A percentile compares a stretch with the other conserved stretches of the same genome.
Evolutionary conservation across 2,888 invertebrate species (phyloP).

Genomic region (Hirtodrosophila alboralis): DNA sequence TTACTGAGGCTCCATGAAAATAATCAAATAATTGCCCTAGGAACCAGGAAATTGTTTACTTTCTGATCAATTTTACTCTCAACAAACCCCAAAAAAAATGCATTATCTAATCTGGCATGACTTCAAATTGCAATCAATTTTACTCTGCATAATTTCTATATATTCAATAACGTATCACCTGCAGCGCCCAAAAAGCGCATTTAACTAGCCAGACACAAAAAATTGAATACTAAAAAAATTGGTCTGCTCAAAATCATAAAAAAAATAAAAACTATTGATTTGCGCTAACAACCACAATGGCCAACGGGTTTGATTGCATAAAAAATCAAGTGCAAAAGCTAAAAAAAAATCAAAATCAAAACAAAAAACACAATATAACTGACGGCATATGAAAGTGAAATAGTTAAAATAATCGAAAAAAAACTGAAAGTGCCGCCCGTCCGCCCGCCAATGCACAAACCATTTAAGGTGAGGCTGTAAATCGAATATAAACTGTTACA

Average conservation of each 20-base stretch:
- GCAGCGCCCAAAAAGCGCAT: conserved; percentile 26
- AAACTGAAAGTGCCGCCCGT: conserved; percentile 54
- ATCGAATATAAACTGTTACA: conserved; percentile 44
- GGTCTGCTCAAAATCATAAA: conserved; percentile 22
- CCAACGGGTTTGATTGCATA: conserved; percentile 53
- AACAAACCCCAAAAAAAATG: background rate
- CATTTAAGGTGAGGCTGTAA: conserved; percentile 48
- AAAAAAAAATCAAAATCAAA: conserved; percentile 15
- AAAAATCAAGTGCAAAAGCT: conserved; percentile 43
- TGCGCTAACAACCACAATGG: conserved; percentile 26
- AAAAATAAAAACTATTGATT: conserved; percentile 38
- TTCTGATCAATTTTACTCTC: background rate
- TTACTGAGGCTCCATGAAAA: too few relatives aligned
- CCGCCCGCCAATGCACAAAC: too few relatives aligned
- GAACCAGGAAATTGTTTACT: conserved; percentile 10
- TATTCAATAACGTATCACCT: conserved; percentile 28
- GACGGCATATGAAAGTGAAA: conserved; percentile 42
- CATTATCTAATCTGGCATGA: conserved; percentile 11
- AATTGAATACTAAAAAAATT: conserved; percentile 24
- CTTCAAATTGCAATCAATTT: conserved; percentile 24
- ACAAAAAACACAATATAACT: conserved; percentile 15
- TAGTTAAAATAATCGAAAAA: conserved; percentile 33
- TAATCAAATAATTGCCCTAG: too few relatives aligned
- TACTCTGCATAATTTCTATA: conserved; percentile 23
- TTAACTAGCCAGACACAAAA: conserved; percentile 18